Base-by-base conservation (phyloP, 2,113 vertebrate species). In the Calidris pugnax region DNA sequence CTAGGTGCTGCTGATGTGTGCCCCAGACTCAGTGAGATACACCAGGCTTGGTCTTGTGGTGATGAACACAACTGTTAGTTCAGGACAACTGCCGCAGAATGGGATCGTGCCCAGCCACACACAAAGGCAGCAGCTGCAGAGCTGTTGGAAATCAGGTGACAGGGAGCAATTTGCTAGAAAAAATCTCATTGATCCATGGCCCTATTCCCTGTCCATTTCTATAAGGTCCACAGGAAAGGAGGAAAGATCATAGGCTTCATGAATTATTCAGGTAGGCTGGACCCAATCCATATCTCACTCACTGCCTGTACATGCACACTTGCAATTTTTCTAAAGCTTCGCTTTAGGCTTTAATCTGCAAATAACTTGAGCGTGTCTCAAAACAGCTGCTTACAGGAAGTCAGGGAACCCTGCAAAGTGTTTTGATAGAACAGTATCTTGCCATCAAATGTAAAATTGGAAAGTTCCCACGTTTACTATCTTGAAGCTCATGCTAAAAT, bases 241-340 rank as follows among this genome's bases (percentile, higher is more conserved):
- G 69, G 43, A 91, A 91, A 77, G 47, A 76, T 76, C 67, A 91
- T 17, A 82, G 45, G 8, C 32, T n/a, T 93, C 81, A 85, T 96
- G 53, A 95, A 96, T 96, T 94, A 96, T 97, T 96, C 74, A 96
- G 35, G 48, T 21, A 19, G 51, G n/a, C 33, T 23, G 7, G 77
- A 45, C 41, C 62, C 14, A 77, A 72, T 74, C 81, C 74, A 95
- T 91, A 91, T 86, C 88, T 85, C 85, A 60, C 22, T 92, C 72
- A 23, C 35, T 22, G 73, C 7, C 62, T 73, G 28, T 55, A 82
- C 35, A 73, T 50, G 48, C 81, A 85, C 19, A 48, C 63, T 82
- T 87, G 81, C 67, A 89, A 69, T 93, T 95, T 96, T 94, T 92
- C 64, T 71, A 55, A 89, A 73, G 21, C 71, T 73, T 47, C 18